Evolutionary conservation across 2,113 vertebrate species (phyloP).

Genomic region (Scomber japonicus): DNA sequence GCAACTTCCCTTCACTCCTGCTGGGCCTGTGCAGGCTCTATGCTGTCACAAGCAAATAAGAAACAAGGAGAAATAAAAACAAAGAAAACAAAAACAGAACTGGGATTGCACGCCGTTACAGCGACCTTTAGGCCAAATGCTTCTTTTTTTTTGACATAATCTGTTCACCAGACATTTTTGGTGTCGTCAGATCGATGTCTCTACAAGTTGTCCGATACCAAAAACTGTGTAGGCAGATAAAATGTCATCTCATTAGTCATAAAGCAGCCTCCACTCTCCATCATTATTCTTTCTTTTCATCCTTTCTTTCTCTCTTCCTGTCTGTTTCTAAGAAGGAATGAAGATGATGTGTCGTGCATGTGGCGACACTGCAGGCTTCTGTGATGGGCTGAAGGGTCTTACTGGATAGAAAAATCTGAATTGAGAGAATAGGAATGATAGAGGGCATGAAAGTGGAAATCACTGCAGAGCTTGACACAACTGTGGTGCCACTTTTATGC

Average conservation of each 20-base stretch:
- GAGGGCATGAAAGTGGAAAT: conserved; percentile 15
- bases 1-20: neutral
- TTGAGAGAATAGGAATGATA: conserved; percentile 16
- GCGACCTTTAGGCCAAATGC: neutral
- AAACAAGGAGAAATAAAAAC: too few species aligned
- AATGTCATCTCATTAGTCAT: conserved; percentile 41
- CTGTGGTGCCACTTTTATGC: conserved; percentile 30
- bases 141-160: conserved; percentile 25
- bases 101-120: neutral
- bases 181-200: conserved; percentile 35
- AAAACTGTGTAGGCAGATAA: conserved; percentile 42
- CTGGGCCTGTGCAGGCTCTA: neutral
- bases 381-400: conserved; percentile 19
- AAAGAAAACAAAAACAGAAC: conserved; percentile 5
- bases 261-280: conserved; percentile 9
- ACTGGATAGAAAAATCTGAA: conserved; percentile 17
- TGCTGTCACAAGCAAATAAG: too few species aligned
- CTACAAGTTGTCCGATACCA: conserved; percentile 24
- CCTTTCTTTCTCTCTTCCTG: neutral
- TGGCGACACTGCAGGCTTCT: conserved; percentile 20
- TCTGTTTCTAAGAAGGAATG: neutral
- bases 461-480: conserved; percentile 31
- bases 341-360: too few species aligned
- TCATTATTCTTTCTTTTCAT: neutral
- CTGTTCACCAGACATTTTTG: conserved; percentile 36